Percentiles rank a stretch among this genome's conserved stretches.
Conservation (phyloP, 2,797 vertebrate species). For the Urophycis tenuis region DNA sequence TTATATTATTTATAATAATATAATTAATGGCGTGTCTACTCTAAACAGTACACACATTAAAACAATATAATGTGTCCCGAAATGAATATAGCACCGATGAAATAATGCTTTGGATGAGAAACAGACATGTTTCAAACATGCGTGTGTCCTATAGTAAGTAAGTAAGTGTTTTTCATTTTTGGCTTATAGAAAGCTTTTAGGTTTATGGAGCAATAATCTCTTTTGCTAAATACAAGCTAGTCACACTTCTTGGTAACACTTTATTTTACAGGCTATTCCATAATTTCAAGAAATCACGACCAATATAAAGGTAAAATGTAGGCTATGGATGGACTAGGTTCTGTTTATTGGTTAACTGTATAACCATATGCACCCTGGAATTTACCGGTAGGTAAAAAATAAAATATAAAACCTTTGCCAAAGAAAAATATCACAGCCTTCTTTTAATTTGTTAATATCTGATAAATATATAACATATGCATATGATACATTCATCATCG, state of each 20-base stretch:
- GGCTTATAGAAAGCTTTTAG: background rate
- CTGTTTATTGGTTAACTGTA: background rate
- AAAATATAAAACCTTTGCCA: background rate
- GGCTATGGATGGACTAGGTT: background rate
- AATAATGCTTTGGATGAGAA: slow-evolving; percentile 51
- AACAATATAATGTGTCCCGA: slow-evolving; percentile 47
- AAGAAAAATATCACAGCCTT: slow-evolving; percentile 4
- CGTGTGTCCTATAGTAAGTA: slow-evolving; percentile 31
- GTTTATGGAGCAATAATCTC: background rate
- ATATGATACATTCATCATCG: background rate
- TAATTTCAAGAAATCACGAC: background rate
- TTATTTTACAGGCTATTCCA: background rate
- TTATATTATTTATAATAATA: no score
- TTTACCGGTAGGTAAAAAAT: background rate
- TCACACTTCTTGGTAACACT: background rate
- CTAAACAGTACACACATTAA: slow-evolving; percentile 41
- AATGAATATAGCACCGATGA: slow-evolving; percentile 68
- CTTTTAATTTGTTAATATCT: background rate
- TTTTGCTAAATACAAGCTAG: background rate
- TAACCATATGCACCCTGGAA: background rate
- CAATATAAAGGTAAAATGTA: background rate
- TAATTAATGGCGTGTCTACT: slow-evolving; percentile 62
- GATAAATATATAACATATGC: slow-evolving; percentile 12
- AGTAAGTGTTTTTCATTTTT: slow-evolving; percentile 20
- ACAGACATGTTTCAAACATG: slow-evolving; percentile 55